These are phyloP conservation scores for Hyla sarda DNA, from an alignment of 2,113 vertebrate species.

Conservation along the genomic window DNA sequence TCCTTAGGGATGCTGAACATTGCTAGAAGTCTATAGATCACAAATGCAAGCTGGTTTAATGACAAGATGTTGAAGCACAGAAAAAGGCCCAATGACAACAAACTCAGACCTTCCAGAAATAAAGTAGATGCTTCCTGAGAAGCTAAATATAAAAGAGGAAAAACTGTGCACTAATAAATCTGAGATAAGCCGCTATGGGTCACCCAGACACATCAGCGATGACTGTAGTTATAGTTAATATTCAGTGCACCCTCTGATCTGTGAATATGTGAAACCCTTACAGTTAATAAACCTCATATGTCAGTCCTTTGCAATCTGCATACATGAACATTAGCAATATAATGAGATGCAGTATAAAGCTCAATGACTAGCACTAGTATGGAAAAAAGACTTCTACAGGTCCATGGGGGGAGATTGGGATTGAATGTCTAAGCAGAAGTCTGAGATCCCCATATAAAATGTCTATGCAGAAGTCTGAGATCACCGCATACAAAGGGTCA, in stretches of 20 bases:
- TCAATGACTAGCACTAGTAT: background rate
- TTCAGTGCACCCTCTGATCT: background rate
- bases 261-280: background rate
- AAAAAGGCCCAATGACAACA: constrained; percentile 18
- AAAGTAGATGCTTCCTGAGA: background rate
- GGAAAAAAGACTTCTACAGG: too few species aligned
- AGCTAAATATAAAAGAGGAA: background rate
- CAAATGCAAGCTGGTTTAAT: constrained; percentile 21
- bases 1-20: background rate
- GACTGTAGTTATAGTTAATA: background rate
- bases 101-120: constrained; percentile 14
- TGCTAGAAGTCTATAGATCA: constrained; percentile 28
- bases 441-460: too few species aligned
- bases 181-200: background rate
- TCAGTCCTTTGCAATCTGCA: background rate
- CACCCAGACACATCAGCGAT: background rate
- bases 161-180: background rate
- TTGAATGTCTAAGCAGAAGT: too few species aligned
- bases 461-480: background rate
- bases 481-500: background rate
- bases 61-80: constrained; percentile 24
- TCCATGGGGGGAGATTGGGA: background rate
- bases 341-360: background rate
- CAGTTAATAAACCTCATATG: background rate
- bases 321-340: background rate